A percentile compares a stretch with the other conserved stretches of the same genome.
phyloP scores from a whole-genome alignment of 2,113 vertebrate species.

The Zeus faber region DNA sequence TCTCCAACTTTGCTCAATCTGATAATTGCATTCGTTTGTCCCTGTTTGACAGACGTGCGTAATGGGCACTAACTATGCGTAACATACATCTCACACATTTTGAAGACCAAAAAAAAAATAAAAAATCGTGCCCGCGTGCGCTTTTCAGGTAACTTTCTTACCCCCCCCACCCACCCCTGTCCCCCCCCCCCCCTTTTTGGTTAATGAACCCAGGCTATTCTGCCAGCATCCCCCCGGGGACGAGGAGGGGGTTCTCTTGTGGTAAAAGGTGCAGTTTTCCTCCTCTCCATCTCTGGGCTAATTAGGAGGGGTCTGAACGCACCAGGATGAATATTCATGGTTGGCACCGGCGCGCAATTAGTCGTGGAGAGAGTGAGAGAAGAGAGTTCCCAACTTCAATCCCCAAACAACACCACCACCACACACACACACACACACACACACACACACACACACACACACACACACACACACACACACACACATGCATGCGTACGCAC shows the following conservation, averaged over 20 bases:
- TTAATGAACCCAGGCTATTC: slow-evolving; percentile 79
- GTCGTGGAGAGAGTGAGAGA: slow-evolving; percentile 69
- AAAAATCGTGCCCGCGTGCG: slow-evolving; percentile 42
- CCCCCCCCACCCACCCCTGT: too few relatives aligned
- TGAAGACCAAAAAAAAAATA: too few relatives aligned
- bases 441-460: too few relatives aligned
- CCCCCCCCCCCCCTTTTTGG: slow-evolving; percentile 59
- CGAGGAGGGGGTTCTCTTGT: slow-evolving; percentile 67
- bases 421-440: neutral
- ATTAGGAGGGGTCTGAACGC: slow-evolving; percentile 80
- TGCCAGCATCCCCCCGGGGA: slow-evolving; percentile 74
- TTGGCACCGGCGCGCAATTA: slow-evolving; percentile 76
- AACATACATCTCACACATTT: slow-evolving; percentile 40
- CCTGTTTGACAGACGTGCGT: slow-evolving; percentile 74
- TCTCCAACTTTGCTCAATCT: slow-evolving; percentile 50
- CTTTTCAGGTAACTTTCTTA: slow-evolving; percentile 76
- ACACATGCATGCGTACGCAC: too few relatives aligned
- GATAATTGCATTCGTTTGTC: slow-evolving; percentile 56
- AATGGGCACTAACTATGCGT: slow-evolving; percentile 73
- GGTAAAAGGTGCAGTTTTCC: slow-evolving; percentile 78
- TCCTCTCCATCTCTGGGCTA: slow-evolving; percentile 77
- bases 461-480: too few relatives aligned
- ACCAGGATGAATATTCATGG: slow-evolving; percentile 80
- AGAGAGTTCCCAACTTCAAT: slow-evolving; percentile 77
- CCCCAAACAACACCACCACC: slow-evolving; percentile 69